phyloP scores from a whole-genome alignment of 2,888 invertebrate genomes.

The Xanthorhoe designata region DNA sequence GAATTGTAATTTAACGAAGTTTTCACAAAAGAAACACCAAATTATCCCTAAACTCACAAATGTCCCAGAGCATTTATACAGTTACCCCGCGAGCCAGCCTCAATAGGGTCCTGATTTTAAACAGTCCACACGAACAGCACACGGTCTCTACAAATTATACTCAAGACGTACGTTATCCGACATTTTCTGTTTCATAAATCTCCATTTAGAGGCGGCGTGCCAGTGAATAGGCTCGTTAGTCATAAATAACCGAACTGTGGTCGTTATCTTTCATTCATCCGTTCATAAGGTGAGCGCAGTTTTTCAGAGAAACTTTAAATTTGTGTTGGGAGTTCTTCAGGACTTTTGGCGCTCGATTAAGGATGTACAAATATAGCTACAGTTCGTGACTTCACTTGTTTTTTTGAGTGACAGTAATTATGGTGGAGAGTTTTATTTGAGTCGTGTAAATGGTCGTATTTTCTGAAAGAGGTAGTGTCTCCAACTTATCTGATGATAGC shows the following conservation, averaged over 20 bases:
- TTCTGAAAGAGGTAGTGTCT: too few species aligned
- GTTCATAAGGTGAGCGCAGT: constrained; percentile 59
- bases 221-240: constrained; percentile 83
- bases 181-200: constrained; percentile 83
- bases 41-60: background rate
- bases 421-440: too few species aligned
- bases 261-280: constrained; percentile 80
- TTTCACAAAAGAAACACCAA: background rate
- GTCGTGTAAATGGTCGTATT: too few species aligned
- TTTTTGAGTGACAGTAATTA: background rate
- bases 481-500: too few species aligned
- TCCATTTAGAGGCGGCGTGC: constrained; percentile 73
- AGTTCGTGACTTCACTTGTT: background rate
- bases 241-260: constrained; percentile 82
- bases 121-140: constrained; percentile 42
- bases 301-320: constrained; percentile 54
- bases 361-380: background rate
- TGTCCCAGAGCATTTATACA: constrained; percentile 12
- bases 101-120: constrained; percentile 38
- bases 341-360: constrained; percentile 39
- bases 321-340: constrained; percentile 52
- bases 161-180: constrained; percentile 73
- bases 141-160: constrained; percentile 65
- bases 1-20: background rate
- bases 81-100: constrained; percentile 13